Evolutionary conservation across 2,113 vertebrate genomes (phyloP).

Genomic region (Perca schrenkii): DNA sequence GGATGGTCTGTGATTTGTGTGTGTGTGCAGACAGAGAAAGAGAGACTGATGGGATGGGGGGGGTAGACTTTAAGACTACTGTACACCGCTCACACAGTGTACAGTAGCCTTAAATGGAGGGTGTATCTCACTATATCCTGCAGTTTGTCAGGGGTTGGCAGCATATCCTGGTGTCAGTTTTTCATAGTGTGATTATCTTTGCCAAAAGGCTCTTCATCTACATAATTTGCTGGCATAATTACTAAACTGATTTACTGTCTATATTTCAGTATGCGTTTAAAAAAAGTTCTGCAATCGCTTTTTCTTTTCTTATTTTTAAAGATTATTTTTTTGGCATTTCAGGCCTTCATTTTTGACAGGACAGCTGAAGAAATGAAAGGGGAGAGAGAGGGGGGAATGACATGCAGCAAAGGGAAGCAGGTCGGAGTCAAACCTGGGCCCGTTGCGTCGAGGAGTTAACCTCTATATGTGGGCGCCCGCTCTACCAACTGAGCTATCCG

Average conservation of each 20-base stretch:
- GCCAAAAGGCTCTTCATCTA: not conserved
- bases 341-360: too few relatives aligned
- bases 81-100: not conserved
- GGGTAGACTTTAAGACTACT: too few relatives aligned
- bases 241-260: not conserved
- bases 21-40: not conserved
- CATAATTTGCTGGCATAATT: not conserved
- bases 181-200: not conserved
- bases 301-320: not conserved
- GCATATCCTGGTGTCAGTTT: not conserved
- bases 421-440: too few relatives aligned
- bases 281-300: not conserved
- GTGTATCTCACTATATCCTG: not conserved
- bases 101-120: not conserved
- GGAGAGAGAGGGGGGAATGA: too few relatives aligned
- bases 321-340: too few relatives aligned
- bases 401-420: too few relatives aligned
- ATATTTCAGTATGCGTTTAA: not conserved
- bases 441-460: too few relatives aligned
- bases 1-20: constrained; percentile 4
- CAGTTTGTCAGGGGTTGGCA: not conserved
- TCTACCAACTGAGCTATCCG: too few relatives aligned
- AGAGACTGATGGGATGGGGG: constrained; percentile 56
- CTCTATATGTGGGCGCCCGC: too few relatives aligned
- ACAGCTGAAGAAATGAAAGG: too few relatives aligned